phyloP scores from a whole-genome alignment of 2,888 invertebrate genomes.

The Agrenia bidenticulata region DNA sequence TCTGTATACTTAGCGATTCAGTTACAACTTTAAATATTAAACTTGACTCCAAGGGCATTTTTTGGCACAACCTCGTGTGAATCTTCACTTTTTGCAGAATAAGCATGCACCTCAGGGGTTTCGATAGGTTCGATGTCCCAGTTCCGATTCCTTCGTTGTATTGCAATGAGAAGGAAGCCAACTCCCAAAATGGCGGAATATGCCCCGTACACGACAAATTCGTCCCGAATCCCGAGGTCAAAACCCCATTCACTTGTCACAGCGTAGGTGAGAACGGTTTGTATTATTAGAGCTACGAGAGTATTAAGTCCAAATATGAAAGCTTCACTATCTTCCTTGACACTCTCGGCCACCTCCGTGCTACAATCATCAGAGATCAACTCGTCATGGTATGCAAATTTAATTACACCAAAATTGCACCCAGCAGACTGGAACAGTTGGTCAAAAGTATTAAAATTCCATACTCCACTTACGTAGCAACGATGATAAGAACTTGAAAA shows the following conservation, averaged over 20 bases:
- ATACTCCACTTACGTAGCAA: constrained; percentile 64
- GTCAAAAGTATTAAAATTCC: not conserved
- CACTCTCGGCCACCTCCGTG: constrained; percentile 78
- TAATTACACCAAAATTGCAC: too few relatives aligned
- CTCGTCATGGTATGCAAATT: too few relatives aligned
- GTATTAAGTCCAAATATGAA: constrained; percentile 88
- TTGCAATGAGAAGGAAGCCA: constrained; percentile 61
- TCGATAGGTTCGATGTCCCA: constrained; percentile 26
- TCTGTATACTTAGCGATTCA: too few relatives aligned
- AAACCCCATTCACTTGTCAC: constrained; percentile 60
- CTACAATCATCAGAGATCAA: constrained; percentile 57
- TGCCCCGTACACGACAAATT: constrained; percentile 66
- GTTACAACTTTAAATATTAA: too few relatives aligned
- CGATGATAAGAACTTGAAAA: constrained; percentile 76
- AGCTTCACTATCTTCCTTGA: constrained; percentile 81
- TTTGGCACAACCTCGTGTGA: not conserved
- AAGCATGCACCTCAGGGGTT: not conserved
- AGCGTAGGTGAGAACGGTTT: constrained; percentile 72
- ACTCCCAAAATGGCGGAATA: constrained; percentile 67
- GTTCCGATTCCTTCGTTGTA: constrained; percentile 42
- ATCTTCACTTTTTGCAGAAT: not conserved
- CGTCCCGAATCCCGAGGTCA: constrained; percentile 50
- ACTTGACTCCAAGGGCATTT: too few relatives aligned
- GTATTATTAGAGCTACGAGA: constrained; percentile 73
- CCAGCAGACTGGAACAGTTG: too few relatives aligned